Base-by-base conservation (phyloP, 1,140 invertebrate genomes). In the Calliphora vicina region DNA sequence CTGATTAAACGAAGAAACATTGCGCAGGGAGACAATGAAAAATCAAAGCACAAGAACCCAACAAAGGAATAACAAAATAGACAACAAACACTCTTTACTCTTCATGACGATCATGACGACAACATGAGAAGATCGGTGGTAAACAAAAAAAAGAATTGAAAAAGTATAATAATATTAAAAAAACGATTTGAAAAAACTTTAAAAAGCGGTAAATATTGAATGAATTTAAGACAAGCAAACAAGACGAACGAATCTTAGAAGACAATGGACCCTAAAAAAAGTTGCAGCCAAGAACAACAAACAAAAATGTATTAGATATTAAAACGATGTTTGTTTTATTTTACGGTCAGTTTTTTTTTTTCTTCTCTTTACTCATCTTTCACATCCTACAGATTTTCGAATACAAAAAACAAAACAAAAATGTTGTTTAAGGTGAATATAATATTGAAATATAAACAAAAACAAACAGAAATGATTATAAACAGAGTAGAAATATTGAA, bases 11-110 rank as follows among this genome's bases (percentile, higher is more conserved):
- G 45, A 13, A 50, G 17, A 13, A 50, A 50, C 45, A 50, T 50
- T n/a, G 0, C 45, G 17, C 45, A 74, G 26, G 72, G 72, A 74
- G 26, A 74, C 72, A 74, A 74, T 74, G 72, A 74, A 74, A 74
- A 74, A 74, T 29, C 26, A 74, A 74, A 35, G 27, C 72, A 42
- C 45, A 74, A 74, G 72, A 35, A 35, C 35, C 10, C 72, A 74
- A 74, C 72, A 74, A 35, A 74, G 25, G 6, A 29, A 35, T 27
- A 74, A 74, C 12, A 74, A 74, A 15, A 74, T 25, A 26, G 25
- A 35, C 13, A 74, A 74, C 72, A 35, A 74, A 74, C 27, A 35
- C 35, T 50, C 17, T 50, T 50, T n/a, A n/a, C n/a, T n/a, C n/a
- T n/a, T n/a, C n/a, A n/a, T 50, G 45, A 50, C 45, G 45, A 50